phyloP scores from a whole-genome alignment of 2,888 invertebrate species.

The Alcis repandata region DNA sequence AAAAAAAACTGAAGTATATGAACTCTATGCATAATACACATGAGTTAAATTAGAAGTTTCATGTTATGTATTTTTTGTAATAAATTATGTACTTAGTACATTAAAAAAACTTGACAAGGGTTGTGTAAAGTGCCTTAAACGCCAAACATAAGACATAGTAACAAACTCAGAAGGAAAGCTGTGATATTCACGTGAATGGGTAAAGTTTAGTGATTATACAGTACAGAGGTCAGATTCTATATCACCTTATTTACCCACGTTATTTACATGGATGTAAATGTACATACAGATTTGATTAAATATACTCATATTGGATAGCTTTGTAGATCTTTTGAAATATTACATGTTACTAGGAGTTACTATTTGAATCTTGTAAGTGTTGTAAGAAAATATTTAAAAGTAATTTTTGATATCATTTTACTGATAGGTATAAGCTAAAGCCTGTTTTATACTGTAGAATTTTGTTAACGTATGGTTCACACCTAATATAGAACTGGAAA shows the following conservation, averaged over 20 bases:
- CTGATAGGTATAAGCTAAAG: background rate
- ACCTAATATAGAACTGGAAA: no score
- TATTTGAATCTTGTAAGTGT: slow-evolving; percentile 2
- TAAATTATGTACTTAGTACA: background rate
- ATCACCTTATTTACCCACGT: slow-evolving; percentile 36
- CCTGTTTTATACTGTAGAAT: background rate
- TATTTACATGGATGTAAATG: slow-evolving; percentile 29
- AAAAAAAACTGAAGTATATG: no score
- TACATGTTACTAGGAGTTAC: slow-evolving; percentile 4
- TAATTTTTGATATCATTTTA: slow-evolving; percentile 7
- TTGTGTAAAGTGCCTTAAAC: slow-evolving; percentile 41
- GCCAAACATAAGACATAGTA: slow-evolving; percentile 16
- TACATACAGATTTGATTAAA: slow-evolving; percentile 12
- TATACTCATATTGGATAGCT: background rate
- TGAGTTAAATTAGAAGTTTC: no score
- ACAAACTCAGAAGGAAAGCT: slow-evolving; percentile 41
- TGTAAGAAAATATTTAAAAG: background rate
- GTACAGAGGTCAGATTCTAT: slow-evolving; percentile 60
- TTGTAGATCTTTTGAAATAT: slow-evolving; percentile 15
- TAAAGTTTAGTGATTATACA: slow-evolving; percentile 55
- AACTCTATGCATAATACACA: no score
- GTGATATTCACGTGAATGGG: slow-evolving; percentile 56
- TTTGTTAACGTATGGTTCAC: no score
- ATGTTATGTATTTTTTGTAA: background rate
- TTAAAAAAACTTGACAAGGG: slow-evolving; percentile 13